Conservation (phyloP, 2,888 invertebrate genomes). For the Odontocerum albicorne region DNA sequence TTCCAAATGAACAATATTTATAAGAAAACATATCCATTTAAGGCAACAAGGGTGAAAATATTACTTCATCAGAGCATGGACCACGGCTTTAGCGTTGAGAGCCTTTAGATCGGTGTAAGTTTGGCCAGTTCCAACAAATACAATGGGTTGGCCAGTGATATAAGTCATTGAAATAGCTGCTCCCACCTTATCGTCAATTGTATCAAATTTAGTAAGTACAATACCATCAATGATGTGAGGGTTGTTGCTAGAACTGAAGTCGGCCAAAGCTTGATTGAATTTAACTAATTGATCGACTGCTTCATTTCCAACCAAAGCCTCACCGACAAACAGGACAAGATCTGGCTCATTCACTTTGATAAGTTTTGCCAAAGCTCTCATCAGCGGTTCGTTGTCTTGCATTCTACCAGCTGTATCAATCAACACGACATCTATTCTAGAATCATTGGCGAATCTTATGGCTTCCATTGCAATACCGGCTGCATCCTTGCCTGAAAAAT, state of each 20-base stretch:
- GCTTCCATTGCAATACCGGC: slow-evolving; percentile 99
- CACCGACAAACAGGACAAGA: slow-evolving; percentile 98
- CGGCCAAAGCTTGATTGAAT: slow-evolving; percentile 97
- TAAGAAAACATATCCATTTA: slow-evolving; percentile 1
- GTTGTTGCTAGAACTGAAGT: slow-evolving; percentile 75
- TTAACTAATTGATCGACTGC: slow-evolving; percentile 99
- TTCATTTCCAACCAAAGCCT: slow-evolving; percentile 99
- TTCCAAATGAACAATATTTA: no score
- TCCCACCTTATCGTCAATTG: slow-evolving; percentile 99
- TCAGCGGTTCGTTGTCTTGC: slow-evolving; percentile 99
- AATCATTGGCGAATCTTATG: slow-evolving; percentile 83
- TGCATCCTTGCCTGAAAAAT: slow-evolving; percentile 85
- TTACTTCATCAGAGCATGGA: slow-evolving; percentile 93
- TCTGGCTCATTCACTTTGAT: slow-evolving; percentile 98
- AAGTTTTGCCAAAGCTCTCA: slow-evolving; percentile 96
- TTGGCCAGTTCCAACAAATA: slow-evolving; percentile 98
- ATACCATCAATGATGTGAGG: slow-evolving; percentile 98
- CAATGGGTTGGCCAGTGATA: slow-evolving; percentile 98
- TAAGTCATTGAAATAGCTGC: slow-evolving; percentile 99
- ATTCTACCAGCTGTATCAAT: slow-evolving; percentile 99
- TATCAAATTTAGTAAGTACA: slow-evolving; percentile 99
- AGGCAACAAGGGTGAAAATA: slow-evolving; percentile 29
- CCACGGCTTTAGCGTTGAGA: slow-evolving; percentile 94
- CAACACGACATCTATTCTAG: slow-evolving; percentile 86
- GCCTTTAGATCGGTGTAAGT: slow-evolving; percentile 98